Evolutionary conservation across 1,140 invertebrate genomes (phyloP), one percentile per base, ranked within the genome.

Genomic region (Cotesia chilonis): DNA sequence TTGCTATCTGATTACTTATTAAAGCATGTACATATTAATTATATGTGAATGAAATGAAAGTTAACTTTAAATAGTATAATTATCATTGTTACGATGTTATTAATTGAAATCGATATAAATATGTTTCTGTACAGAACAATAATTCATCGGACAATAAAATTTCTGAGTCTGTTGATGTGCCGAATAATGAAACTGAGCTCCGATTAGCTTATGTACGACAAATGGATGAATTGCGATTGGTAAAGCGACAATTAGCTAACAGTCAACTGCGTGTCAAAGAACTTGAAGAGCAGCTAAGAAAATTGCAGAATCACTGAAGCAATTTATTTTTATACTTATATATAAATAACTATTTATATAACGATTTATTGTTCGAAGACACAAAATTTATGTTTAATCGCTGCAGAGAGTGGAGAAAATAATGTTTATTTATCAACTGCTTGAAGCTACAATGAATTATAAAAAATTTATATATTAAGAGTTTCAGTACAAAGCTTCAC

Each of bases 211-310:
- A 92, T 79, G 89, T 90, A 75, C 88, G 90, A 28, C 94, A 95
- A 85, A 89, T 89, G n/a, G 94, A 95, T 75, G 94, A 95, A 85
- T 83, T 95, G 28, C 88, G 91, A 66, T 86, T 92, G 70, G 88
- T 94, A 9, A 91, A 92, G 76, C 92, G 93, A 66, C 93, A 95
- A 80, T 85, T 95, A 20, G 88, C 90, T 2, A 90, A 92, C 76
- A 93, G 93, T 76, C 94, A 95, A 79, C 88, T 92, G 74, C 87
- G 92, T 9, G 91, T 95, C 5, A 89, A 91, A 67, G 94, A 95
- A 79, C 86, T 96, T 12, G 94, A 96, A 80, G 91, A 93, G 52
- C 89, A 92, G 77, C 80, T 95, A 0, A 87, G 89, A 14, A 88
- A 89, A 70, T 78, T 92, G n/a, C 89, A 91, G 75, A 77, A 72